These are phyloP conservation scores for Aspidapion aeneum DNA, from an alignment of 2,888 invertebrate genomes.

Conservation along the genomic window DNA sequence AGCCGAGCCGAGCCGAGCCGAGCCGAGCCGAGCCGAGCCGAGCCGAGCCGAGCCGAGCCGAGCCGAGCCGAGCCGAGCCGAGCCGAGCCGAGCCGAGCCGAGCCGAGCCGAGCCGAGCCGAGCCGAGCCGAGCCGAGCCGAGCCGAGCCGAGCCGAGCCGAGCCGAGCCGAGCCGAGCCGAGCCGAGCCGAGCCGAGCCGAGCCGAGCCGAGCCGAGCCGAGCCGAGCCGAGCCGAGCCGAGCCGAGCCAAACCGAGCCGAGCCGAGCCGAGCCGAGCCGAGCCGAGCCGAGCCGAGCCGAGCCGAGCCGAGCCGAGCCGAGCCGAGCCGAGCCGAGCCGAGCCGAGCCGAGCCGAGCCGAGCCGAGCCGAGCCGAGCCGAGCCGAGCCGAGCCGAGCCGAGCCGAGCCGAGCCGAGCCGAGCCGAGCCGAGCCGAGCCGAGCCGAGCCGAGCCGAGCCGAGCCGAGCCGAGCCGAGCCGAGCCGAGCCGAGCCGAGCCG, in stretches of 20 bases:
- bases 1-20: no score
- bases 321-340: constrained; percentile 3
- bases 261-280: constrained; percentile 3
- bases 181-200: constrained; percentile 3
- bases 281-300: constrained; percentile 3
- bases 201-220: constrained; percentile 3
- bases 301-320: constrained; percentile 3
- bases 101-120: no score
- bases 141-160: no score
- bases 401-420: constrained; percentile 3
- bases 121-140: no score
- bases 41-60: no score
- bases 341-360: constrained; percentile 3
- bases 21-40: no score
- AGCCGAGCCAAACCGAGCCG: constrained; percentile 1
- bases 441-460: constrained; percentile 3
- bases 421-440: constrained; percentile 3
- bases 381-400: constrained; percentile 3
- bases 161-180: neutral
- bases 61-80: no score
- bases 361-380: constrained; percentile 3
- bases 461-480: constrained; percentile 3
- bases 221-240: constrained; percentile 3
- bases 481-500: constrained; percentile 3
- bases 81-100: no score